These are phyloP conservation scores for Monochamus alternatus DNA, from an alignment of 2,888 invertebrate genomes.

Conservation along the genomic window DNA sequence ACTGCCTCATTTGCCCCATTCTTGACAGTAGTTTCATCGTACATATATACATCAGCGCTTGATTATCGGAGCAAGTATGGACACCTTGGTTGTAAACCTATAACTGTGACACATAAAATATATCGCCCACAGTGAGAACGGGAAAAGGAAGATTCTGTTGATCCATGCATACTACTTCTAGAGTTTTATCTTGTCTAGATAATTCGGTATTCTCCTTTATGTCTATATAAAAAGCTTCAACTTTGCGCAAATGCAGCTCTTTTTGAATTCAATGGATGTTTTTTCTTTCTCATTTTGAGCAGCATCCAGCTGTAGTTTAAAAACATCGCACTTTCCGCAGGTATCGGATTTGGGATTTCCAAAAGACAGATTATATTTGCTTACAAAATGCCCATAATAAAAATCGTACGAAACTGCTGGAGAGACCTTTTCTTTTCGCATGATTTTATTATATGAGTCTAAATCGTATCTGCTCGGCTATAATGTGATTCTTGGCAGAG, in stretches of 20 bases:
- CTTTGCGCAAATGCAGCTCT: constrained; percentile 9
- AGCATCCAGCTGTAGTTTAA: not conserved
- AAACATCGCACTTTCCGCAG: constrained; percentile 2
- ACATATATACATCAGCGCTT: constrained; percentile 29
- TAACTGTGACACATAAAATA: constrained; percentile 10
- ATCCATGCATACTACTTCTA: constrained; percentile 12
- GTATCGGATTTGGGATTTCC: constrained; percentile 8
- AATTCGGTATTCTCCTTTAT: not conserved
- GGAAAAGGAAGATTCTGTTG: constrained; percentile 10
- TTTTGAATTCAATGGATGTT: not conserved
- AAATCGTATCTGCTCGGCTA: not conserved
- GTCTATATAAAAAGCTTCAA: not conserved
- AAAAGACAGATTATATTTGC: constrained; percentile 11
- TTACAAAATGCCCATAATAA: constrained; percentile 2
- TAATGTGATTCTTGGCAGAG: not conserved
- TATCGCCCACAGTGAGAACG: constrained; percentile 7
- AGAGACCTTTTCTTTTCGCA: not conserved
- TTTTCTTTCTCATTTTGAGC: not conserved
- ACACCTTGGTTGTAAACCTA: constrained; percentile 9
- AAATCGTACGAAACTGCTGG: constrained; percentile 8
- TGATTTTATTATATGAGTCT: not conserved
- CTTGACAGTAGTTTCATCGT: constrained; percentile 28
- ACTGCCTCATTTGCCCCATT: constrained; percentile 27
- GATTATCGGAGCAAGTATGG: constrained; percentile 1
- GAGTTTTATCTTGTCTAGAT: constrained; percentile 8